These are phyloP conservation scores for Hyperoplus lanceolatus DNA, from an alignment of 2,797 vertebrate genomes.

Conservation along the genomic window DNA sequence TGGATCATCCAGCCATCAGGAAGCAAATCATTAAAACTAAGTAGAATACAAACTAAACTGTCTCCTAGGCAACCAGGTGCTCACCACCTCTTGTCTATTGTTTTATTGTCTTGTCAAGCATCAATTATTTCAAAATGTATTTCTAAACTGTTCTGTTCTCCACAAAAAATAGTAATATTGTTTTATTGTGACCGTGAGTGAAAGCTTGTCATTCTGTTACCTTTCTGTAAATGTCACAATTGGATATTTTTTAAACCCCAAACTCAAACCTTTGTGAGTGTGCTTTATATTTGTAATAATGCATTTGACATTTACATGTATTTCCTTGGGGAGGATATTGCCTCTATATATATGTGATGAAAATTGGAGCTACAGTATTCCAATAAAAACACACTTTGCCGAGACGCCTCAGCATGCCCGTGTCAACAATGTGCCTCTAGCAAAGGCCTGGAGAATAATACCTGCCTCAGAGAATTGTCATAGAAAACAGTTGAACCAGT, in stretches of 20 bases:
- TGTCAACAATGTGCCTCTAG: constrained; percentile 20
- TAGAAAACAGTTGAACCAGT: constrained; percentile 44
- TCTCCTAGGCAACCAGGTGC: constrained; percentile 22
- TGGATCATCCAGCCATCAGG: constrained; percentile 17
- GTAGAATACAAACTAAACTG: constrained; percentile 4
- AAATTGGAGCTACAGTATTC: constrained; percentile 35
- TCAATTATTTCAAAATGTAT: background rate
- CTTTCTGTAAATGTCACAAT: background rate
- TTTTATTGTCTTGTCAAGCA: constrained; percentile 3
- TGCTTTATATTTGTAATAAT: background rate
- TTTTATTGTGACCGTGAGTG: constrained; percentile 15
- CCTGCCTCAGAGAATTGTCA: constrained; percentile 31
- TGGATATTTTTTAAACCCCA: background rate
- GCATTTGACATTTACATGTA: constrained; percentile 25
- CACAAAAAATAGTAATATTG: constrained; percentile 23
- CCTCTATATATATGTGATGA: constrained; percentile 33
- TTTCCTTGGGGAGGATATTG: constrained; percentile 15
- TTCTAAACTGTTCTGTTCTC: constrained; percentile 6
- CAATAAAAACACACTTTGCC: constrained; percentile 26
- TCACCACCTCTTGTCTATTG: background rate
- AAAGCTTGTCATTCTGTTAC: background rate
- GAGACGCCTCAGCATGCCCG: constrained; percentile 4
- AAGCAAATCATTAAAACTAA: constrained; percentile 31
- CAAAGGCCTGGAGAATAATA: constrained; percentile 43
- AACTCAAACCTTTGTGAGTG: no score